Evolutionary conservation across 2,888 invertebrate genomes (phyloP).

Genomic region (Steromphala cineraria): DNA sequence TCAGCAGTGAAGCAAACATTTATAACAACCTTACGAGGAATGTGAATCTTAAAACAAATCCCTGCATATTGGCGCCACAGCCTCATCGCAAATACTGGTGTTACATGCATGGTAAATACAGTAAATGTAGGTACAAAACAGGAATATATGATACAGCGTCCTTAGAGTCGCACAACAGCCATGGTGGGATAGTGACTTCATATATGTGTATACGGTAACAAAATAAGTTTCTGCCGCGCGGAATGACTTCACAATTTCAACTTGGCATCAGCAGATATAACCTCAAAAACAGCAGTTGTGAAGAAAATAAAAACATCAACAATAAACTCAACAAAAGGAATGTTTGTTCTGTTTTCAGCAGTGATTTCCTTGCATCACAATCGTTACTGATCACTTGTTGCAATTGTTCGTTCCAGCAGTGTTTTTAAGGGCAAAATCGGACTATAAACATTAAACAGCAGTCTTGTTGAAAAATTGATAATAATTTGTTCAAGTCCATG

Average conservation of each 20-base stretch:
- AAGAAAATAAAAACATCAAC: background rate
- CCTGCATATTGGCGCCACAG: background rate
- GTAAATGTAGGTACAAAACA: background rate
- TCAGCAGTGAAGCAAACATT: too few relatives aligned
- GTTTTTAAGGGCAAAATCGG: background rate
- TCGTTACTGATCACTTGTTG: background rate
- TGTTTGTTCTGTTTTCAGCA: background rate
- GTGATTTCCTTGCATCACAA: background rate
- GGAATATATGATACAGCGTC: background rate
- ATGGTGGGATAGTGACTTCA: too few relatives aligned
- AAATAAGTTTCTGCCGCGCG: too few relatives aligned
- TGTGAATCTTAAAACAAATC: too few relatives aligned
- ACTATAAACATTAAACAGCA: too few relatives aligned
- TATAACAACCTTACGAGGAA: too few relatives aligned
- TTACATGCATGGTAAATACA: background rate
- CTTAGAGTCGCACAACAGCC: background rate
- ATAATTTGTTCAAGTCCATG: too few relatives aligned
- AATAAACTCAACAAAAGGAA: conserved; percentile 3
- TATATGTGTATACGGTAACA: too few relatives aligned
- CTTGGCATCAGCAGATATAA: too few relatives aligned
- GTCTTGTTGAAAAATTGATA: too few relatives aligned
- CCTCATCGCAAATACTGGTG: background rate
- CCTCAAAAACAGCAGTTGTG: background rate
- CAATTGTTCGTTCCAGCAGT: background rate
- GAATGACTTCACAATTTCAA: too few relatives aligned